Evolutionary conservation across 92 coral and sea anemone genomes (phyloP), one percentile per base, ranked within the genome.

Genomic region (Pocillopora meandrina): DNA sequence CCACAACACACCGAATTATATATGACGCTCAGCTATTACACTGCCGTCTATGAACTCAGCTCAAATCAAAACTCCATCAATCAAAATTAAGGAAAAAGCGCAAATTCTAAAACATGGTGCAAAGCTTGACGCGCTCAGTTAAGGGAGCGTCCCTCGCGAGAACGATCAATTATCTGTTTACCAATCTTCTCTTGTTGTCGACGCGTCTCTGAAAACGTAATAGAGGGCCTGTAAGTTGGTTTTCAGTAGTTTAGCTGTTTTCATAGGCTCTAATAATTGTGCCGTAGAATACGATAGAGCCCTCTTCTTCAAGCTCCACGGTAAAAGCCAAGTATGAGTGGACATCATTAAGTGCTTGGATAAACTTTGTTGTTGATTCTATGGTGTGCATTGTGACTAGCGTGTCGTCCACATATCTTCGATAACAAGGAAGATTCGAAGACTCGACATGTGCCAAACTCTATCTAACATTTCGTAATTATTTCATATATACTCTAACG

Each of bases 381-480:
- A 56, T 70, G 61, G 49, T 72, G 61, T 16, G 76, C 34, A 47
- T 42, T 47, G 76, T n/a, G 31, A 63, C 67, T 17, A 63, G 9
- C 11, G 69, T 65, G 69, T 65, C 69, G 23, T 65, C 69, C 1
- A 65, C 69, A 20, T 65, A n/a, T 65, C 69, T 65, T 65, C 69
- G 69, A 65, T 65, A n/a, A 19, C 20, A 65, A n/a, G 69, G 52
- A 42, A 42, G 52, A 42, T 5, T 42, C 8, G 57, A 19, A 52
- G 52, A 52, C 36, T 0, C 8, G 7, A 56, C 1, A 5, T 5
- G 8, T 4, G 49, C 9, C 26, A 72, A 88, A 82, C 82, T 80
- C 91, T 61, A 21, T 86, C 63, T 7, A 26, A 89, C 91, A 42
- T 42, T 42, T 42, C 52, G 8, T 42, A 26, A 26, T 26, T 26